Evolutionary conservation across 2,888 invertebrate species (phyloP), one percentile per base, ranked within the genome.

Genomic region (Drosophila hamatofila): DNA sequence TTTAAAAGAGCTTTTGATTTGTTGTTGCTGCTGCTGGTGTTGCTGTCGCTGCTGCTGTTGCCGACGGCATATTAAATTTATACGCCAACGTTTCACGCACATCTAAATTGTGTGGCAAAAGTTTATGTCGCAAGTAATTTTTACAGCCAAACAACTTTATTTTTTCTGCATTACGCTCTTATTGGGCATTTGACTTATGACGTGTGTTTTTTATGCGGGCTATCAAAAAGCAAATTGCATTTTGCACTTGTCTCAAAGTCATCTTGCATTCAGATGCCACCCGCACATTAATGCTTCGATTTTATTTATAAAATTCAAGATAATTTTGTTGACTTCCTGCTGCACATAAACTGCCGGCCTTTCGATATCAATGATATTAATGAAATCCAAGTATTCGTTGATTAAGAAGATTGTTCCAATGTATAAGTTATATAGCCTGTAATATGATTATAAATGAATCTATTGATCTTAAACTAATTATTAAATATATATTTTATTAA

Each of bases 41-140:
- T 65, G 61, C 48, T 69, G 58, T 1, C 39, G 61, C 14, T 30
- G 55, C n/a, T 69, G 59, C 14, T 51, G 41, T 58, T 75, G 75
- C 61, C 55, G 70, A 12, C 51, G 77, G 76, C 80, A 72, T 85
- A 88, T 89, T 88, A 89, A 79, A 85, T 85, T 89, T 89, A 85
- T 88, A 82, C 73, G 72, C 71, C 77, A 75, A 67, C 79, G 84
- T 71, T 88, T 89, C 83, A 88, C 79, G 85, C 88, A 78, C 89
- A 87, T 70, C 80, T 89, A 81, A 84, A 89, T 84, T 89, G 89
- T 84, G 89, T 84, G 79, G 78, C 79, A 73, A 67, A 85, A 87
- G 82, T 84, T 89, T 84, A 81, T 84, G 89, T 68, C 69, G 62
- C 79, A 87, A 84, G 79, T 87, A 74, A 89, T 89, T 81, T 80